Conservation (phyloP, 2,113 vertebrate genomes). For the Gavia stellata region DNA sequence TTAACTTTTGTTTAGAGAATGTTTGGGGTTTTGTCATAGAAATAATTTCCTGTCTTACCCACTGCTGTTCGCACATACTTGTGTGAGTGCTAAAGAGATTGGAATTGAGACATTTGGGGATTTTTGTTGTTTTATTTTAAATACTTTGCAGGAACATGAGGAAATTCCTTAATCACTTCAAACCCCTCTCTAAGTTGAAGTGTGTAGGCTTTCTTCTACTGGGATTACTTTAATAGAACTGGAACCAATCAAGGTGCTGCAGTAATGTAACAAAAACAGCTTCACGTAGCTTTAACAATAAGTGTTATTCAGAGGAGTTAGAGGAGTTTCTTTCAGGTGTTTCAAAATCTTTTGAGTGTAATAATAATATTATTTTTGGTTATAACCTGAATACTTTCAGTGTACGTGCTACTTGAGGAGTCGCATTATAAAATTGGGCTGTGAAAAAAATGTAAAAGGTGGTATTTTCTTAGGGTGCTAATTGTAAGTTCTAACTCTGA, state of each 20-base stretch:
- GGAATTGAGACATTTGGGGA: neutral
- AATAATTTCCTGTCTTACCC: neutral
- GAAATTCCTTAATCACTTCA: constrained; percentile 2
- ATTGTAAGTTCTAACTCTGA: neutral
- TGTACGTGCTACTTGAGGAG: neutral
- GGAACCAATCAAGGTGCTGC: neutral
- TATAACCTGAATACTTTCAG: neutral
- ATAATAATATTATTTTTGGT: neutral
- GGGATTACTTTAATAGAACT: neutral
- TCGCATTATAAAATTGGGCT: neutral
- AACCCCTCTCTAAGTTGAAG: neutral
- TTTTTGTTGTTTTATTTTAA: neutral
- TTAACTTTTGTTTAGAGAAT: neutral
- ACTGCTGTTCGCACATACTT: neutral
- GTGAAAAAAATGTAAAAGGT: neutral
- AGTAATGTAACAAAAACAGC: neutral
- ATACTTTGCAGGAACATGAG: neutral
- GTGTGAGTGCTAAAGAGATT: neutral
- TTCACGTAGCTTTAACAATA: neutral
- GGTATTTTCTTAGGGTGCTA: neutral
- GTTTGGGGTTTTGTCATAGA: neutral
- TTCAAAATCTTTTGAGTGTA: neutral
- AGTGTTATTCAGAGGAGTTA: neutral
- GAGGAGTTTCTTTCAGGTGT: neutral
- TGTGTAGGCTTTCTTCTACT: neutral